Percentiles rank a stretch among this genome's conserved stretches.
Conservation (phyloP, 1,140 invertebrate genomes). For the Formica exsecta region DNA sequence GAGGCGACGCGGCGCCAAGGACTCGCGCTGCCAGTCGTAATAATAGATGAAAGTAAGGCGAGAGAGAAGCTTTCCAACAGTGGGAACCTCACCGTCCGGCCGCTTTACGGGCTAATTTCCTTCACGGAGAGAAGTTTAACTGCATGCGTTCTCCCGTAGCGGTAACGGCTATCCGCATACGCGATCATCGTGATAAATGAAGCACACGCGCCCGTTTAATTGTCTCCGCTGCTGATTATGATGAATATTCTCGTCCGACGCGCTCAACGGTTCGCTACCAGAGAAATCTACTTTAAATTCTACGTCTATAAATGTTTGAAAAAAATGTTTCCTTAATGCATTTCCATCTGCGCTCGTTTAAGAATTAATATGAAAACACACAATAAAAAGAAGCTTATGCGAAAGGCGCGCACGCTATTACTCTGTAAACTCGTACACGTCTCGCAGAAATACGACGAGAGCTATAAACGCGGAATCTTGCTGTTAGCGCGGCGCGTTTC, state of each 20-base stretch:
- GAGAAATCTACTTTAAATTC: conserved; percentile 33
- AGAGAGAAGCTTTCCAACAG: conserved; percentile 52
- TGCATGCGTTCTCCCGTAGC: conserved; percentile 52
- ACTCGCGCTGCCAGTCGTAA: conserved; percentile 44
- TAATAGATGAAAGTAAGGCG: conserved; percentile 72
- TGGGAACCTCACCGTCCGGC: conserved; percentile 7
- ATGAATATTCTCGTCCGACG: conserved; percentile 61
- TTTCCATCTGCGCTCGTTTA: conserved; percentile 13
- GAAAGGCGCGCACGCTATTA: background rate
- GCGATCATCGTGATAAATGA: conserved; percentile 70
- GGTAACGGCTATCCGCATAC: conserved; percentile 41
- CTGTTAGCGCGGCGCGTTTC: conserved; percentile 59
- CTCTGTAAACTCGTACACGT: background rate
- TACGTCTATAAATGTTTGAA: background rate
- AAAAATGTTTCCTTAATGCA: conserved; percentile 35
- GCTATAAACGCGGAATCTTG: conserved; percentile 33
- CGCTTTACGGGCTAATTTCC: conserved; percentile 63
- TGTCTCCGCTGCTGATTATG: conserved; percentile 62
- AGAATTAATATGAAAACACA: background rate
- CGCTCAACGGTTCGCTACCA: conserved; percentile 33
- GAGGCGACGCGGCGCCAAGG: conserved; percentile 37
- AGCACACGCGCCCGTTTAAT: conserved; percentile 64
- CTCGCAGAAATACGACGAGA: conserved; percentile 6
- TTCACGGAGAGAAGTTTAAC: conserved; percentile 43
- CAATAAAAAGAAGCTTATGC: background rate